phyloP scores from a whole-genome alignment of 2,888 invertebrate species.

The Caenorhabditis afra region DNA sequence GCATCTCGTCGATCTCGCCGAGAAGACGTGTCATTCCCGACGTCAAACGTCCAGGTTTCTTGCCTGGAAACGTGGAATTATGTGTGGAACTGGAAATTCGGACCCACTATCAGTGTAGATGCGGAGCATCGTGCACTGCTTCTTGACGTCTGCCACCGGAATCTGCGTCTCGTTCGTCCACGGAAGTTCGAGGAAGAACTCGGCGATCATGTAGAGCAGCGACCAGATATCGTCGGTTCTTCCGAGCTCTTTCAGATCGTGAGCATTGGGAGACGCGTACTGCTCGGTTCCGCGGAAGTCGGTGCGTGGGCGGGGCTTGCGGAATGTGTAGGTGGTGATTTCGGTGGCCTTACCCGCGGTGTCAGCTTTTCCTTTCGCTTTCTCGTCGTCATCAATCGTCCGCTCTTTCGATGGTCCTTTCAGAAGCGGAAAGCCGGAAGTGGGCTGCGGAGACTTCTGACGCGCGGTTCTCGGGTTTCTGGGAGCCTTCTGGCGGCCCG shows the following conservation, averaged over 20 bases:
- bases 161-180: not conserved
- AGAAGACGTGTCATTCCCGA: not conserved
- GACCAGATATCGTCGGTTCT: slow-evolving; percentile 35
- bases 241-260: slow-evolving; percentile 26
- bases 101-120: not conserved
- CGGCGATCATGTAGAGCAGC: slow-evolving; percentile 37
- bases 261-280: slow-evolving; percentile 59
- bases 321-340: slow-evolving; percentile 29
- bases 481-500: too few species aligned
- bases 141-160: not conserved
- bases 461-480: too few species aligned
- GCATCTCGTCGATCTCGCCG: not conserved
- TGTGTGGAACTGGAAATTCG: not conserved
- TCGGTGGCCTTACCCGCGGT: slow-evolving; percentile 1
- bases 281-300: slow-evolving; percentile 54
- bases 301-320: slow-evolving; percentile 32
- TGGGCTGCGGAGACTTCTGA: too few species aligned
- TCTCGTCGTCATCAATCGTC: too few species aligned
- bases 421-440: too few species aligned
- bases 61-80: too few species aligned
- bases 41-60: not conserved
- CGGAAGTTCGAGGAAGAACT: slow-evolving; percentile 23
- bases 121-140: not conserved
- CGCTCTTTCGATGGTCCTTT: slow-evolving; percentile 2
- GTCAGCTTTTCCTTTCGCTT: too few species aligned